Evolutionary conservation across 1,140 invertebrate species (phyloP), one percentile per base, ranked within the genome.

Genomic region (Drosophila sulfurigaster): DNA sequence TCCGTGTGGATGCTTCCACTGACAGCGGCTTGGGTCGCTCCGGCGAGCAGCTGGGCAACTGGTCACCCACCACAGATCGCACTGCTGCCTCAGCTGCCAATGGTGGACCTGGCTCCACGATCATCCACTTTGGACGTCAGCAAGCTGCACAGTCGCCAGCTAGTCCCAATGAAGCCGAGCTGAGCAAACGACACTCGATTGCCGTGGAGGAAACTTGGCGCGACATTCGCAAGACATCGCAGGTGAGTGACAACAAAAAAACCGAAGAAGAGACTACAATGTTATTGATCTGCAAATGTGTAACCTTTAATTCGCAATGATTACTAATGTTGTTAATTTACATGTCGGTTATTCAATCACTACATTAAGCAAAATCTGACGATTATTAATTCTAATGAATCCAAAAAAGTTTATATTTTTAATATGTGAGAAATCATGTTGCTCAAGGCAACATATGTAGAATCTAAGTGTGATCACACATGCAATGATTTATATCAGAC

Each of bases 21-120:
- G 95, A 96, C 75, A 96, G 95, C 77, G 95, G 95, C 1, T 94
- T 96, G 74, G 95, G 95, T 72, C 94, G 95, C 75, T 96, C 95
- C 1, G 94, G 94, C 20, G 95, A 96, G 93, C 93, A 95, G 25
- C 93, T 95, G 20, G 93, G 94, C n/a, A 94, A 94, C 65, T 92
- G 88, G 91, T 92, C 92, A 8, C 91, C 92, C 28, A 92, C 92
- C 28, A 92, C 87, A 0, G 91, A 77, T 10, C 73, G 74, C 1
- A 65, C 20, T 0, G 57, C 75, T 0, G 51, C 48, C 0, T 20
- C 20, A 25, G 20, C 73, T 2, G 65, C 74, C 13, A 75, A 62
- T 20, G 71, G 65, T 15, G 73, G 68, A 11, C 69, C 77, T 3
- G 75, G 75, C 1, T 81, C 83, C 13, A 92, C 92, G 5, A 75